Percentiles rank a stretch among this genome's conserved stretches.
Evolutionary conservation across 2,797 vertebrate species (phyloP).

Genomic region (Gymnothorax javanicus): DNA sequence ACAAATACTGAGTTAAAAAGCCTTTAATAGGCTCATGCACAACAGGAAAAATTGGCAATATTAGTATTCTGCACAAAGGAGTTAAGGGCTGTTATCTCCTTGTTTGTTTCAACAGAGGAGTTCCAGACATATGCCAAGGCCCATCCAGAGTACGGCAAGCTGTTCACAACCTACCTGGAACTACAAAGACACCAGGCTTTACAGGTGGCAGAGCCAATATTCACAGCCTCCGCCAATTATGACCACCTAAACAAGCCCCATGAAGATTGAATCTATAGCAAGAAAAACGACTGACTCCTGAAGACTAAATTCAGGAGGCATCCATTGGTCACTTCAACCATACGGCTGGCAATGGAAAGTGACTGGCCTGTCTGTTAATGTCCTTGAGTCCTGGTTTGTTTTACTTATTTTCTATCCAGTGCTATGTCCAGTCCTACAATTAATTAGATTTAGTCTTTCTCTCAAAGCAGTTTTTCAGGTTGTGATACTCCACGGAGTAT

Average conservation of each 20-base stretch:
- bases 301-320: neutral
- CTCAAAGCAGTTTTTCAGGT: neutral
- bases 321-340: neutral
- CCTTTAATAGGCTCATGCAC: too few relatives aligned
- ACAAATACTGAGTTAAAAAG: too few relatives aligned
- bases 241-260: conserved; percentile 53
- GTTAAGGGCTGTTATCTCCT: neutral
- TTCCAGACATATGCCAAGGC: conserved; percentile 85
- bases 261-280: conserved; percentile 82
- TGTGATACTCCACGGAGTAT: neutral
- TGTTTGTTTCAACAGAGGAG: conserved; percentile 71
- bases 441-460: neutral
- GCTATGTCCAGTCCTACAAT: neutral
- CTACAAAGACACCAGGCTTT: conserved; percentile 87
- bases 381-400: neutral
- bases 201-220: conserved; percentile 60
- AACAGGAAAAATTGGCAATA: too few relatives aligned
- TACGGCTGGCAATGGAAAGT: neutral
- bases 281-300: conserved; percentile 85
- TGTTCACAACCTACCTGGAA: conserved; percentile 95
- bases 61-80: too few relatives aligned
- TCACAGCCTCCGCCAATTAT: conserved; percentile 56
- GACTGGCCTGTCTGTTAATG: neutral
- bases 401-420: neutral
- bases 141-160: conserved; percentile 91